phyloP scores from a whole-genome alignment of 2,888 invertebrate species.

The Drosophila borborema region DNA sequence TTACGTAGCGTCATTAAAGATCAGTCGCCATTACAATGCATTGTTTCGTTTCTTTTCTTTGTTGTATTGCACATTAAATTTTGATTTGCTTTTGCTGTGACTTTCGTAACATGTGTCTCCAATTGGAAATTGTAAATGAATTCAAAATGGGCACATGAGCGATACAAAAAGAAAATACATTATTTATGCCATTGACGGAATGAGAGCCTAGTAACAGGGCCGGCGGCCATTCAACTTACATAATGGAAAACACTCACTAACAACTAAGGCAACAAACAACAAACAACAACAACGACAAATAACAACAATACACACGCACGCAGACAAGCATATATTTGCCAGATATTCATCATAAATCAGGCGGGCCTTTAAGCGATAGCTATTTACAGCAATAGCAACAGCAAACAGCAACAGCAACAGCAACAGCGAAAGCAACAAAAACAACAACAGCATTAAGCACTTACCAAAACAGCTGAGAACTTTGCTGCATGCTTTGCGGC shows the following conservation, averaged over 20 bases:
- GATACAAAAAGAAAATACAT: background rate
- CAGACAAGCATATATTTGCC: constrained; percentile 12
- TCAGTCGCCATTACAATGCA: background rate
- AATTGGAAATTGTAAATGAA: constrained; percentile 3
- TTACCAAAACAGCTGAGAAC: constrained; percentile 38
- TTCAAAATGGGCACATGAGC: constrained; percentile 14
- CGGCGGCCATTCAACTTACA: constrained; percentile 41
- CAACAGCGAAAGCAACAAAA: background rate
- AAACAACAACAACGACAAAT: constrained; percentile 14
- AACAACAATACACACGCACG: constrained; percentile 16
- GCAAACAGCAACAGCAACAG: constrained; percentile 5
- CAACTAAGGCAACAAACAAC: constrained; percentile 34
- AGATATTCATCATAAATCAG: constrained; percentile 39
- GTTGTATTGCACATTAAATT: background rate
- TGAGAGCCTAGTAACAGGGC: constrained; percentile 49
- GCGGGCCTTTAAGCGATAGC: constrained; percentile 10
- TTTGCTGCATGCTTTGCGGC: constrained; percentile 53
- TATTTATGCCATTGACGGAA: constrained; percentile 45
- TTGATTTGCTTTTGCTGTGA: background rate
- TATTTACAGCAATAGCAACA: constrained; percentile 3
- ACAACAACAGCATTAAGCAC: constrained; percentile 15
- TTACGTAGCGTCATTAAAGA: background rate
- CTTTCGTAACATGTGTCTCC: background rate
- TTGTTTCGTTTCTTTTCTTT: too few species aligned
- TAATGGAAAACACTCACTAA: constrained; percentile 36